Evolutionary conservation across 2,888 invertebrate genomes (phyloP).

Genomic region (Melangyna quadrimaculata): DNA sequence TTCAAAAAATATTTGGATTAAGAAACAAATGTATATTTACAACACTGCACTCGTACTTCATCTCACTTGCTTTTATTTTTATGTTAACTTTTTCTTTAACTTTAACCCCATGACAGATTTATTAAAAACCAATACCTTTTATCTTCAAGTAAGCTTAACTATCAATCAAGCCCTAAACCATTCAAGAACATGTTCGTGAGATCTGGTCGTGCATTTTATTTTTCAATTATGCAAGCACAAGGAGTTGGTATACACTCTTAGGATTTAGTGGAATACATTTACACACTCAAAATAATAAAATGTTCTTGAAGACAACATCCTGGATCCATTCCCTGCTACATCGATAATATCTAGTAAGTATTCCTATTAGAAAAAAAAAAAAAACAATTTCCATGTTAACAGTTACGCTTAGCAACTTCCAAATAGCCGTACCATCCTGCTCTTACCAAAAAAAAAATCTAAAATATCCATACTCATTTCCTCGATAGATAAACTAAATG

Average conservation of each 20-base stretch:
- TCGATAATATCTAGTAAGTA: conserved; percentile 4
- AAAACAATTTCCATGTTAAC: conserved; percentile 33
- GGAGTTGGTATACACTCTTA: background rate
- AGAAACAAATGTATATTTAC: no score
- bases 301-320: background rate
- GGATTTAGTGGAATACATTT: background rate
- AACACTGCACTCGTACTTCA: no score
- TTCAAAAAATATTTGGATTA: no score
- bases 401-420: conserved; percentile 43
- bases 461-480: conserved; percentile 34
- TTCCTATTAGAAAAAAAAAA: background rate
- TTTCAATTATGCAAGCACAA: background rate
- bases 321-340: conserved; percentile 11
- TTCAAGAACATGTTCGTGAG: background rate
- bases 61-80: no score
- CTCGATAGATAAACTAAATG: conserved; percentile 53
- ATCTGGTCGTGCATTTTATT: background rate
- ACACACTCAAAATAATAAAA: background rate
- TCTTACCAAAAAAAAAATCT: background rate
- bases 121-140: no score
- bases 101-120: no score
- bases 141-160: no score
- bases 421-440: conserved; percentile 47
- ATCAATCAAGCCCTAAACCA: background rate
- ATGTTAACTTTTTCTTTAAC: no score